Base-by-base conservation (phyloP, 1,140 invertebrate species). In the Helicorthomorpha holstii region DNA sequence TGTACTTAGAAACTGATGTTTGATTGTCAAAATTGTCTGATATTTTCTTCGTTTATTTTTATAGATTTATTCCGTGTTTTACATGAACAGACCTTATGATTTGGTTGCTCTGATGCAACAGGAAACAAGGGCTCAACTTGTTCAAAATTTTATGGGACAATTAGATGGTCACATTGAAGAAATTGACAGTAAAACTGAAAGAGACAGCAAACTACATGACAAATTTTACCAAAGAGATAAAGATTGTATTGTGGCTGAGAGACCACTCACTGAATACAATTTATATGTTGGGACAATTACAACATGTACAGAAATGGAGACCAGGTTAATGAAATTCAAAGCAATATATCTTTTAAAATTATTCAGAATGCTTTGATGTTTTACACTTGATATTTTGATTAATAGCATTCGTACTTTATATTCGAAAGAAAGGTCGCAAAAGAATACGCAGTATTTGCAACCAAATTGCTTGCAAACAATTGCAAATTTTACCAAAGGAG, bases 21-120 rank as follows among this genome's bases (percentile, higher is more conserved):
- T 34, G 14, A n/a, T 52, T 4, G 19, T 47, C 14, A 1, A 4
- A n/a, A n/a, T n/a, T n/a, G n/a, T n/a, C n/a, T 23, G 29, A 54
- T 24, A 38, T 54, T 4, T 54, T 23, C 4, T 50, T 51, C 27
- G 21, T 52, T 50, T 21, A 49, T 52, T 38, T 55, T 63, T 65
- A 41, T 59, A 75, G 73, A 60, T 68, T 58, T 73, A 88, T 61
- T 85, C 85, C 3, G 76, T 83, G 1, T 89, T 83, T 69, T 76
- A 82, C 66, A 70, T 90, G 66, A 74, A 77, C 34, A 69, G 79
- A 49, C 83, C 85, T 0, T 78, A 87, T 63, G 84, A 91, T 66
- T 67, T 92, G 24, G 65, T 88, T 44, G 78, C 79, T 0, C 79
- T 91, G 63, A 66, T 89, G 59, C 80, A 86, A 27, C 86, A 91